A percentile compares a stretch with the other conserved stretches of the same genome.
Evolutionary conservation across 92 coral and sea anemone genomes (phyloP).

Genomic region (Epizoanthus ramosus): DNA sequence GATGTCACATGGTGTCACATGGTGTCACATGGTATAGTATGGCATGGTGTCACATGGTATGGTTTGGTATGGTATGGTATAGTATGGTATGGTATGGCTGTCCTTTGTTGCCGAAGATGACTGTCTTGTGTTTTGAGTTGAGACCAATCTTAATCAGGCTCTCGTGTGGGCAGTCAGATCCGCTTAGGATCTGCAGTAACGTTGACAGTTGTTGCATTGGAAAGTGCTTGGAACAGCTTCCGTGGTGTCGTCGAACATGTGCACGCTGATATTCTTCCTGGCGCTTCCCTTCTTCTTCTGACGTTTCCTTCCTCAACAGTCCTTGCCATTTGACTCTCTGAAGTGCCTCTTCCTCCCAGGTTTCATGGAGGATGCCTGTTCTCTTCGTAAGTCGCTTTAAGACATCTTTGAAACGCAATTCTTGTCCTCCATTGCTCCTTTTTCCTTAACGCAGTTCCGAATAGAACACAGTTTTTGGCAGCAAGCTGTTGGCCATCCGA

Average conservation of each 20-base stretch:
- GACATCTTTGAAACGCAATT: no score
- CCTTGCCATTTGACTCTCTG: slow-evolving; percentile 23
- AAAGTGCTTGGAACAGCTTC: no score
- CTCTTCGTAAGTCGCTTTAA: no score
- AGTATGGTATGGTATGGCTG: background rate
- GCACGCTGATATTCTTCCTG: slow-evolving; percentile 37
- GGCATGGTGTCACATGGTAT: no score
- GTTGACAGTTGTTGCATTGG: slow-evolving; percentile 13
- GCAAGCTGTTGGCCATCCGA: slow-evolving; percentile 14
- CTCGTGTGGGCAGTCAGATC: slow-evolving; percentile 19
- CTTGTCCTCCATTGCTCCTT: background rate
- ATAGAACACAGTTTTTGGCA: background rate
- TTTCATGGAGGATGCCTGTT: no score
- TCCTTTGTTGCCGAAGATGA: no score
- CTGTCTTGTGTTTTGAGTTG: background rate
- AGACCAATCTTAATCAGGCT: slow-evolving; percentile 18
- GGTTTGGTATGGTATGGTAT: background rate
- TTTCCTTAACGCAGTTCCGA: slow-evolving; percentile 21
- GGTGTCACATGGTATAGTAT: no score
- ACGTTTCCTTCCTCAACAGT: slow-evolving; percentile 24
- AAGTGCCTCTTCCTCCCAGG: slow-evolving; percentile 19
- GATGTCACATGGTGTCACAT: background rate
- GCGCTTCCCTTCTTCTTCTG: slow-evolving; percentile 32
- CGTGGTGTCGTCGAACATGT: slow-evolving; percentile 18
- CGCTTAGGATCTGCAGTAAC: slow-evolving; percentile 22